Evolutionary conservation across 2,888 invertebrate genomes (phyloP), one percentile per base, ranked within the genome.

Genomic region (Sinopyrophorus schimmeli): DNA sequence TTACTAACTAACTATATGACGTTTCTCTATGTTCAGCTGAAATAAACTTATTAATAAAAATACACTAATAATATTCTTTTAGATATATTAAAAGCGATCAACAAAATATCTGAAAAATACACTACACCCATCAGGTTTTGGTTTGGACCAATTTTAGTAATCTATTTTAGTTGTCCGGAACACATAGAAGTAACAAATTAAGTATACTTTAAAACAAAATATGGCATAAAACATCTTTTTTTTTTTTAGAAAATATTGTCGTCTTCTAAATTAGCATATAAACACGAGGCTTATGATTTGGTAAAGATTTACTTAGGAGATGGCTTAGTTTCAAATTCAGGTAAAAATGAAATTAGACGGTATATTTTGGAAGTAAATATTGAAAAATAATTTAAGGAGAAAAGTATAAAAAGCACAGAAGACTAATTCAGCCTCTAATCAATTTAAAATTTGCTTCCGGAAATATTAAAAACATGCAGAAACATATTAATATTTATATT

Each of bases 181-280:
- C 51, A 51, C 9, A 28, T 44, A 5, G 39, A 50, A 18, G 50
- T 50, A 28, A 43, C 35, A 15, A 16, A 11, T 11, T 18, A n/a
- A n/a, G n/a, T n/a, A n/a, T n/a, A n/a, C n/a, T n/a, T n/a, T 26
- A 26, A 26, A 26, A 26, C 26, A 9, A 26, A n/a, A 14, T 30
- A 6, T 5, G 14, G 14, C 4, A n/a, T n/a, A n/a, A n/a, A n/a
- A n/a, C n/a, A n/a, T n/a, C n/a, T n/a, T 28, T 6, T 3, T 14
- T 12, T 5, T 5, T 49, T 50, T 15, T 11, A 50, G 50, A 50
- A 44, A 50, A 46, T 50, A 9, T 31, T 51, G 7, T 31, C 47
- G 0, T 51, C 51, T 0, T 17, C 21, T 3, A 51, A 47, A 18
- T 6, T 51, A 2, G 27, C 51, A 2, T 10, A 38, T 12, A 51